Base-by-base conservation (phyloP, 2,797 vertebrate species). In the Phoeniculus purpureus region DNA sequence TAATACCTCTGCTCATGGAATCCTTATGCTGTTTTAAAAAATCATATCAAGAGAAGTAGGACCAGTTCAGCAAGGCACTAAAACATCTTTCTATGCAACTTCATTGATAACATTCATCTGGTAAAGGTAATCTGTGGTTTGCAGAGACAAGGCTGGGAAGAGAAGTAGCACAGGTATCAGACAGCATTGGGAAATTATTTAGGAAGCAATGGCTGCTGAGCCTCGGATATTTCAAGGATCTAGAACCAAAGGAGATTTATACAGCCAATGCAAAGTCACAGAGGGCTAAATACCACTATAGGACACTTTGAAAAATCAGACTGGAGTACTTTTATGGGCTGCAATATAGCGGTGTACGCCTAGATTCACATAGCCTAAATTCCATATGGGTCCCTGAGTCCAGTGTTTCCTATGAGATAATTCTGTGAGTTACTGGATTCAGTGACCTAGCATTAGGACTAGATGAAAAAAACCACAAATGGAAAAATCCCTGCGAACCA, bases 401-500 rank as follows among this genome's bases (percentile, higher is more conserved):
- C 74, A 77, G 43, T 34, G 54, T 64, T 87, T 89, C 61, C 61
- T 85, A 17, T 68, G 51, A 19, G 22, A 68, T 84, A 82, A 71
- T 37, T 61, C n/a, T 10, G 16, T 4, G 51, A 88, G n/a, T 60
- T 73, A 80, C 0, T 81, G 45, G 76, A 83, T 89, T 87, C 58
- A 61, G 73, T 9, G 64, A 23, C 55, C 56, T 65, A 90, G 65
- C 3, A 15, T 47, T 75, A 68, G 78, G 79, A 59, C 76, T 90
- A 77, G 25, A 89, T 7, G 7, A 75, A 64, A 88, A 95, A 70
- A 89, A 40, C 34, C 64, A 76, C 62, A 86, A 85, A 60, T 56
- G 80, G 71, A 66, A 91, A 89, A 87, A 86, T 31, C 34, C 37
- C 84, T 80, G 52, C 55, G 50, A 74, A 72, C 59, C 76, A 91